These are phyloP conservation scores for Callyntrura sp. DNA, from an alignment of 2,888 invertebrate species.

Conservation along the genomic window DNA sequence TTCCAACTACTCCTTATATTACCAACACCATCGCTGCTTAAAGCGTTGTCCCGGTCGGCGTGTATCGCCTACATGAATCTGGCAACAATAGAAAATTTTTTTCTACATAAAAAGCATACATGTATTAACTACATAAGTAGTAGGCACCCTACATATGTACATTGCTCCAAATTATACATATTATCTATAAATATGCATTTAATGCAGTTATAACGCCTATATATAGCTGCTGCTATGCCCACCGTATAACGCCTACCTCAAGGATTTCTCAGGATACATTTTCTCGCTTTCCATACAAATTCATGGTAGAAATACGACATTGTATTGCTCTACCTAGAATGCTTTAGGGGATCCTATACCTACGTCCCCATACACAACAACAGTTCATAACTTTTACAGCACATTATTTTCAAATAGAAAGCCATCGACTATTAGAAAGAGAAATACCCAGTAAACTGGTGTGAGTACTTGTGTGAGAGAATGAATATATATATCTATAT, in stretches of 20 bases:
- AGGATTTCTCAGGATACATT: constrained; percentile 21
- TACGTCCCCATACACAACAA: neutral
- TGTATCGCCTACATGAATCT: constrained; percentile 13
- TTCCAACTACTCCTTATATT: too few relatives aligned
- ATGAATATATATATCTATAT: too few relatives aligned
- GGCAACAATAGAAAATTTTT: neutral
- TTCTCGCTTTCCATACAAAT: neutral
- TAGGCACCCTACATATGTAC: too few relatives aligned
- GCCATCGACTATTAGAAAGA: constrained; percentile 2
- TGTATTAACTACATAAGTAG: too few relatives aligned
- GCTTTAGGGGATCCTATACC: neutral
- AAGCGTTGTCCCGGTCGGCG: neutral
- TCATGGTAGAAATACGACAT: neutral
- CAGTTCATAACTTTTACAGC: constrained; percentile 29
- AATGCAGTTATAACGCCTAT: too few relatives aligned
- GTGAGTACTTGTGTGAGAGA: neutral
- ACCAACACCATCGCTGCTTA: neutral
- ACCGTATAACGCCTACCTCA: constrained; percentile 23
- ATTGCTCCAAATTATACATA: too few relatives aligned
- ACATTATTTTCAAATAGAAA: constrained; percentile 35
- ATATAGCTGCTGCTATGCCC: neutral
- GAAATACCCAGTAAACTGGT: neutral
- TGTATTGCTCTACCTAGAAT: neutral
- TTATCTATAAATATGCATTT: neutral
- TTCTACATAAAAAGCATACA: neutral